Evolutionary conservation across 2,797 vertebrate species (phyloP).

Genomic region (Labeo calbasu): DNA sequence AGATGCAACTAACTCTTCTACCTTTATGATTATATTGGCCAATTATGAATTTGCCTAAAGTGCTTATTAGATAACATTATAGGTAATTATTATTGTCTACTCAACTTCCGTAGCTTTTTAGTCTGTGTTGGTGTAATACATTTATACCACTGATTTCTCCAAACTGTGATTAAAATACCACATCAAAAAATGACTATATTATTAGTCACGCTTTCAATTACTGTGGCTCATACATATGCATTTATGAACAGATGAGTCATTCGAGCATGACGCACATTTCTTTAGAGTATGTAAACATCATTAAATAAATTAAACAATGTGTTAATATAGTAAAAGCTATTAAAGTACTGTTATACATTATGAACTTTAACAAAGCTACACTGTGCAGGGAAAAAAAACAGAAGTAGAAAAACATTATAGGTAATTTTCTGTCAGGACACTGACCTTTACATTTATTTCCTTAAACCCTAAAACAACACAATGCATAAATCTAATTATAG

Average conservation of each 20-base stretch:
- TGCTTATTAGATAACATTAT: background rate
- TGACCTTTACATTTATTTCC: background rate
- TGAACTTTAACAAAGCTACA: background rate
- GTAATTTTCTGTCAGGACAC: background rate
- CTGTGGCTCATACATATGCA: background rate
- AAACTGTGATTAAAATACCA: background rate
- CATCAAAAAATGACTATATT: background rate
- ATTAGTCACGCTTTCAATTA: background rate
- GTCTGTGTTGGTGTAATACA: background rate
- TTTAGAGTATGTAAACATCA: background rate
- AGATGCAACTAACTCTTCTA: background rate
- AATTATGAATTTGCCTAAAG: background rate
- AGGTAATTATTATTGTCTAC: background rate
- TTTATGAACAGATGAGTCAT: background rate
- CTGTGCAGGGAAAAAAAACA: background rate
- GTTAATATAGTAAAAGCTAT: background rate
- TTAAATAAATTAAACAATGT: background rate
- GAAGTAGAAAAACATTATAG: background rate
- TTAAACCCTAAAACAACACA: background rate
- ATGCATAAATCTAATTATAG: background rate
- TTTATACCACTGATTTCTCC: background rate
- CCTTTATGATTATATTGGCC: background rate
- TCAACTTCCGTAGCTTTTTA: background rate
- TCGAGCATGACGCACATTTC: background rate
- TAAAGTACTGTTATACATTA: background rate